Conservation (phyloP, 1,140 invertebrate species). For the Magallana angulata region DNA sequence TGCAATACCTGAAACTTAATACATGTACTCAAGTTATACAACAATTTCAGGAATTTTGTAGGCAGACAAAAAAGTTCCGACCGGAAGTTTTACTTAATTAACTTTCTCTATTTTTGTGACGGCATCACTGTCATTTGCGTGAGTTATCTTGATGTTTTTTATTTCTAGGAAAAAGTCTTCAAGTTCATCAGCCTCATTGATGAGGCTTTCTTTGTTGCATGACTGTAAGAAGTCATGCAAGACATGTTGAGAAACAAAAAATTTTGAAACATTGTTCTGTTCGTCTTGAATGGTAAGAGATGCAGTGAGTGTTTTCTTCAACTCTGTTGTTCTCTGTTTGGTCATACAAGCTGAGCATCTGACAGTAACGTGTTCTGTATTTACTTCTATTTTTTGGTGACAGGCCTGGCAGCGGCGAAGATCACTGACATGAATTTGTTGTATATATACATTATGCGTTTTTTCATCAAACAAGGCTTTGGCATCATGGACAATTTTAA, state of each 20-base stretch:
- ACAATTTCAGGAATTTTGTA: neutral
- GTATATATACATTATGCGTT: neutral
- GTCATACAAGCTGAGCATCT: neutral
- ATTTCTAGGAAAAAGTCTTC: neutral
- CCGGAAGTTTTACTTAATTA: neutral
- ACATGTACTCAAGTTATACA: neutral
- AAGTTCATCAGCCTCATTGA: neutral
- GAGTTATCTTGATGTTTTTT: no score
- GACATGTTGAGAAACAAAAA: neutral
- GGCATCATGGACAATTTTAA: neutral
- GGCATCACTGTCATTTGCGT: neutral
- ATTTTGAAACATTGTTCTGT: conserved; percentile 1
- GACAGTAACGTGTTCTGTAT: neutral
- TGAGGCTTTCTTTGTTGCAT: neutral
- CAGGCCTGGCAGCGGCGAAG: neutral
- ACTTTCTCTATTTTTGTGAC: neutral
- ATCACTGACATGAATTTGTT: conserved; percentile 6
- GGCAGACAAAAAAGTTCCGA: neutral
- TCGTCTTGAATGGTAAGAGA: neutral
- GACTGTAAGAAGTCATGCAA: neutral
- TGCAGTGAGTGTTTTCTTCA: neutral
- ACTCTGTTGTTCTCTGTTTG: neutral
- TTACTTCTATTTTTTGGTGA: neutral
- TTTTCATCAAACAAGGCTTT: neutral
- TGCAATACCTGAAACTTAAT: no score